phyloP scores from a whole-genome alignment of 2,888 invertebrate genomes.

The Archips crataeganus region DNA sequence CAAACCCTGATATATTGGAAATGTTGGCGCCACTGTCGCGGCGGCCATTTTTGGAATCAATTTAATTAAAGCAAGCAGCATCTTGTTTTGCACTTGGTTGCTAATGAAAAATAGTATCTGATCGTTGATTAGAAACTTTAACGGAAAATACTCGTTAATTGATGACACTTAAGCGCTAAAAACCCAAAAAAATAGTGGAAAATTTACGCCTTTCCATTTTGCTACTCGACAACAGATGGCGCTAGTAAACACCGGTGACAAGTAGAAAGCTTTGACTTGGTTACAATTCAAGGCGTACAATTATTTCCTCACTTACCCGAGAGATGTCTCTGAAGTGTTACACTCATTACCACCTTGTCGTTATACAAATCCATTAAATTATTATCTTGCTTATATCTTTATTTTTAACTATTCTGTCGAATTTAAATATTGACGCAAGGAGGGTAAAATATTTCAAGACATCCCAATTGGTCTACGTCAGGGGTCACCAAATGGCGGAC shows the following conservation, averaged over 20 bases:
- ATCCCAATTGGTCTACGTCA: too few species aligned
- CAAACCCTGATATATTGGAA: slow-evolving; percentile 83
- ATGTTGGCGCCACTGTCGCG: slow-evolving; percentile 78
- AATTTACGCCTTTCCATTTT: slow-evolving; percentile 4
- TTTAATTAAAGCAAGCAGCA: slow-evolving; percentile 28
- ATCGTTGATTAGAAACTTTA: slow-evolving; percentile 9
- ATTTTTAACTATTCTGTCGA: too few species aligned
- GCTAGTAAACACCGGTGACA: slow-evolving; percentile 16
- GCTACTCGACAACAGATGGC: slow-evolving; percentile 62
- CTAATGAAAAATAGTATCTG: slow-evolving; percentile 12
- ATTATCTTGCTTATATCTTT: too few species aligned
- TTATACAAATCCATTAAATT: neutral
- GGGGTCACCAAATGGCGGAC: too few species aligned
- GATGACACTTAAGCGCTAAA: neutral
- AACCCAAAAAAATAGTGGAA: slow-evolving; percentile 9
- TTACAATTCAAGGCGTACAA: neutral
- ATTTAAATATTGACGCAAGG: too few species aligned
- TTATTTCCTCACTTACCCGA: neutral
- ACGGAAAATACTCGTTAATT: slow-evolving; percentile 13
- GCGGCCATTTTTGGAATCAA: slow-evolving; percentile 61
- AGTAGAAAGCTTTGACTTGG: neutral
- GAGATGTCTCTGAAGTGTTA: slow-evolving; percentile 16
- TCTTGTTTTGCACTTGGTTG: slow-evolving; percentile 13
- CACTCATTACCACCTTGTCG: neutral
- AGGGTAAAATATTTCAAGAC: too few species aligned